phyloP scores from a whole-genome alignment of 2,113 vertebrate species.

The Semicossyphus pulcher region DNA sequence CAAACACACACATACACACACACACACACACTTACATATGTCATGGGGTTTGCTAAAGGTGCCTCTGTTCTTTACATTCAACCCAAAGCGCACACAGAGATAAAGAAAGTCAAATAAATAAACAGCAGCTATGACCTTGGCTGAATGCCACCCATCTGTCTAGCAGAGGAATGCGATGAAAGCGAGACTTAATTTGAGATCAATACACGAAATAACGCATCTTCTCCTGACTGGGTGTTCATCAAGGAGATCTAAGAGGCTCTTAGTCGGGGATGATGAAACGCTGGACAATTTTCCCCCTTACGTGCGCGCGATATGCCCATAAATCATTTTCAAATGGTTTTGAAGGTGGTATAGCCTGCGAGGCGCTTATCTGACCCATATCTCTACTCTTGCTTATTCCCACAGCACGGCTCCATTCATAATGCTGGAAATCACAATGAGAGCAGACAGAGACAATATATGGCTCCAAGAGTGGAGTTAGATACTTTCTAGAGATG shows the following conservation, averaged over 20 bases:
- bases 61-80: slow-evolving; percentile 21
- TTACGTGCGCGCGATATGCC: slow-evolving; percentile 26
- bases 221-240: slow-evolving; percentile 56
- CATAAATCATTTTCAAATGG: slow-evolving; percentile 71
- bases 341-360: slow-evolving; percentile 61
- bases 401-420: slow-evolving; percentile 59
- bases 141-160: slow-evolving; percentile 31
- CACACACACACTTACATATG: not conserved
- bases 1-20: not conserved
- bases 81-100: not conserved
- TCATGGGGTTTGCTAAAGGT: slow-evolving; percentile 4
- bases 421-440: slow-evolving; percentile 52
- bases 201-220: slow-evolving; percentile 60
- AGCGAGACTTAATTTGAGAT: slow-evolving; percentile 66
- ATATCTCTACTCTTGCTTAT: slow-evolving; percentile 64
- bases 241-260: slow-evolving; percentile 64
- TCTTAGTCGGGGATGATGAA: slow-evolving; percentile 62
- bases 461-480: slow-evolving; percentile 1
- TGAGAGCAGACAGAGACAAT: slow-evolving; percentile 40
- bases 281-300: slow-evolving; percentile 58
- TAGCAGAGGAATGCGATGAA: slow-evolving; percentile 35
- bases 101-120: slow-evolving; percentile 47
- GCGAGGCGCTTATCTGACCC: slow-evolving; percentile 65
- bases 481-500: slow-evolving; percentile 20
- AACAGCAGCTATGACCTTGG: slow-evolving; percentile 60